These are phyloP conservation scores for Dilophus febrilis DNA, from an alignment of 2,888 invertebrate species.

Conservation along the genomic window DNA sequence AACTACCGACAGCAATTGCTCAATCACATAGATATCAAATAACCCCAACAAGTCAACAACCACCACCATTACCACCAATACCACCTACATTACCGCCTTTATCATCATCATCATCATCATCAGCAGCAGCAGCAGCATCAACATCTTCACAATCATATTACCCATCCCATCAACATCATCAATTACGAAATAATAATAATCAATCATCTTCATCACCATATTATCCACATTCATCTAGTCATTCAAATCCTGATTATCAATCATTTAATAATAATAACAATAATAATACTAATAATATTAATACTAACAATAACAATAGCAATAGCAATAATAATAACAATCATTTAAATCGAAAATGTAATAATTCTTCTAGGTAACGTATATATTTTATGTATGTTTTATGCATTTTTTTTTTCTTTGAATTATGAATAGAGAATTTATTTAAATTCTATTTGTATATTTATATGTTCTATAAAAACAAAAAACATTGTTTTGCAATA, in stretches of 20 bases:
- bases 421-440: no score
- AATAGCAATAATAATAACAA: no score
- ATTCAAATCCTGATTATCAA: slow-evolving; percentile 29
- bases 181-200: slow-evolving; percentile 25
- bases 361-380: slow-evolving; percentile 21
- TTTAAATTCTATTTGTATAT: no score
- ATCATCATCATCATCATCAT: slow-evolving; percentile 7
- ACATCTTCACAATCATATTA: slow-evolving; percentile 1
- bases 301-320: no score
- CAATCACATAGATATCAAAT: slow-evolving; percentile 26
- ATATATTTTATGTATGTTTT: slow-evolving; percentile 8
- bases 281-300: no score
- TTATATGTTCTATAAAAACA: no score
- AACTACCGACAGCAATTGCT: neutral
- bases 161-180: slow-evolving; percentile 7
- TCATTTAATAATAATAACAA: slow-evolving; percentile 20
- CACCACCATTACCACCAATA: slow-evolving; percentile 20
- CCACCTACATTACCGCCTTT: neutral
- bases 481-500: neutral
- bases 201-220: no score
- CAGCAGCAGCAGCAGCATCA: no score
- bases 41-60: slow-evolving; percentile 24
- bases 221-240: slow-evolving; percentile 24
- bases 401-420: neutral
- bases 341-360: slow-evolving; percentile 18